Conservation (phyloP, 2,797 vertebrate genomes). For the Crenichthys baileyi region DNA sequence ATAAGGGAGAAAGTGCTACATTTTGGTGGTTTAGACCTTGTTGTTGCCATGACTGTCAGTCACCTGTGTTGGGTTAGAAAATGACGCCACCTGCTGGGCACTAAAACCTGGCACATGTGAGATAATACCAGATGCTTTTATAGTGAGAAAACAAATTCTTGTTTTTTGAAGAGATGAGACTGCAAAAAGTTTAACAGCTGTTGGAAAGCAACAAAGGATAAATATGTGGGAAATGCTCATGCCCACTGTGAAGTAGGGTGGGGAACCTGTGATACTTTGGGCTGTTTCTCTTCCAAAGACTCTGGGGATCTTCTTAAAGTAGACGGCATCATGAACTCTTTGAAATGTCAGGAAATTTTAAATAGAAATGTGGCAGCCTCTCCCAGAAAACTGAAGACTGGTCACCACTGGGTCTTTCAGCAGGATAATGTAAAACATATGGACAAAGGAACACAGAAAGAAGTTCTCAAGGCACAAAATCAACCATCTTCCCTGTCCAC, state of each 20-base stretch:
- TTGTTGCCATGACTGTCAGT: neutral
- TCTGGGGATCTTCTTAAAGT: too few species aligned
- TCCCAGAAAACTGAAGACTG: too few species aligned
- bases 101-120: constrained; percentile 74
- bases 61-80: constrained; percentile 20
- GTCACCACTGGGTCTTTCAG: neutral
- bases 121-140: neutral
- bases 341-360: too few species aligned
- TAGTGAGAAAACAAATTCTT: neutral
- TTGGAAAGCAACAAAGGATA: neutral
- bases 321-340: too few species aligned
- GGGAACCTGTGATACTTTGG: neutral
- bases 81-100: constrained; percentile 88
- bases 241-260: neutral
- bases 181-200: neutral
- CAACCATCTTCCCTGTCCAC: too few species aligned
- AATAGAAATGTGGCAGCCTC: too few species aligned
- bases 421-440: neutral
- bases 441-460: neutral
- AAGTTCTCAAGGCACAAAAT: neutral
- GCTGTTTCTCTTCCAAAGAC: too few species aligned
- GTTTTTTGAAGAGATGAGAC: neutral
- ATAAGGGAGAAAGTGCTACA: neutral
- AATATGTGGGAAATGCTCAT: neutral
- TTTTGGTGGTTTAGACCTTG: neutral